Conservation (phyloP, 2,797 vertebrate genomes). For the Helarctos malayanus region DNA sequence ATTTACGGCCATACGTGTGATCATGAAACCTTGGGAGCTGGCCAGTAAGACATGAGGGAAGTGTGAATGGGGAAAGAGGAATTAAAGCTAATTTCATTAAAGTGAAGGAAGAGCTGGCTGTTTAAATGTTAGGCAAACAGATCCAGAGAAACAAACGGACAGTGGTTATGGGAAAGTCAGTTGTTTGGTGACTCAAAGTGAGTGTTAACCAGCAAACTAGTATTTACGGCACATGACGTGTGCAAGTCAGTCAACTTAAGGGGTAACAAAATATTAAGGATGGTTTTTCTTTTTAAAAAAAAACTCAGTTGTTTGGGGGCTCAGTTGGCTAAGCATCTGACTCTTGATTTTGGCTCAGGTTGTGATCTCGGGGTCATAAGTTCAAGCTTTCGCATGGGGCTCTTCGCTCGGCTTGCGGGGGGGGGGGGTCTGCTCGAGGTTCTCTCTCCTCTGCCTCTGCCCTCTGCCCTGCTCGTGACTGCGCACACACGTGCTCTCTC, state of each 20-base stretch:
- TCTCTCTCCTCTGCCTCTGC: background rate
- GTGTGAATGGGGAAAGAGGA: background rate
- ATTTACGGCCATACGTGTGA: background rate
- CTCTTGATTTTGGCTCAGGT: background rate
- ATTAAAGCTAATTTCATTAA: background rate
- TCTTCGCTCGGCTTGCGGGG: background rate
- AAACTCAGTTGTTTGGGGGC: background rate
- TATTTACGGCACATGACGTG: background rate
- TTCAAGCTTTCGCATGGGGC: background rate
- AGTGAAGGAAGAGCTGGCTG: background rate
- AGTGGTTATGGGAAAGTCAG: background rate
- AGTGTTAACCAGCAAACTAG: background rate
- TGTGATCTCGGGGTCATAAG: background rate
- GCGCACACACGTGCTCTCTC: background rate
- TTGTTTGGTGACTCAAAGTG: background rate
- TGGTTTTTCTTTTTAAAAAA: background rate
- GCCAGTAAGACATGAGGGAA: background rate
- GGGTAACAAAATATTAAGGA: background rate
- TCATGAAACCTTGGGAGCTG: background rate
- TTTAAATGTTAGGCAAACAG: conserved; percentile 15
- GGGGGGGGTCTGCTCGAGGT: background rate
- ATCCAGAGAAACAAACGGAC: background rate
- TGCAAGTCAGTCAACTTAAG: background rate
- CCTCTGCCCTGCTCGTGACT: background rate
- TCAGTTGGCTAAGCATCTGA: background rate